Conservation (phyloP, 2,113 vertebrate genomes). For the Arvicanthis niloticus region DNA sequence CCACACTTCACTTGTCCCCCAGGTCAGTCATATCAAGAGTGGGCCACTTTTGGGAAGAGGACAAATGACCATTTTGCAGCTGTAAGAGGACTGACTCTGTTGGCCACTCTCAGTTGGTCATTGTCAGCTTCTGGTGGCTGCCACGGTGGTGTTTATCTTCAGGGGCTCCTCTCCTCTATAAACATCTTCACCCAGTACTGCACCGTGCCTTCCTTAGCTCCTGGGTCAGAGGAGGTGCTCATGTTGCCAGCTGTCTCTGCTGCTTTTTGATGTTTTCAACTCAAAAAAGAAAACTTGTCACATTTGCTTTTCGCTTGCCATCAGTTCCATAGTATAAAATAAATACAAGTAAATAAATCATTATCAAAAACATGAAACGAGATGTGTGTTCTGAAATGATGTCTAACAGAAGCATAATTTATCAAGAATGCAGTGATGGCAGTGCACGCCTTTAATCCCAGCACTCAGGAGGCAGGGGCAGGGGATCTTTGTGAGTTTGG, state of each 20-base stretch:
- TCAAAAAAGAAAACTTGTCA: neutral
- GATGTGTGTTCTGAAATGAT: neutral
- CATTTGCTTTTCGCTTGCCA: neutral
- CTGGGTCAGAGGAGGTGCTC: neutral
- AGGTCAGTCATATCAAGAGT: neutral
- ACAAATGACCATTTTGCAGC: neutral
- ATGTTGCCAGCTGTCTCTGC: neutral
- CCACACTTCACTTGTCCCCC: neutral
- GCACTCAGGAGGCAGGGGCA: neutral
- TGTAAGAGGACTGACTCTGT: neutral
- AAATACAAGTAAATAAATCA: neutral
- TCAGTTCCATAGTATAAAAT: neutral
- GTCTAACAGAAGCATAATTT: neutral
- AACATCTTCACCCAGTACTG: neutral
- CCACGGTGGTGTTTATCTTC: neutral
- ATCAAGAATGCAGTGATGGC: too few relatives aligned
- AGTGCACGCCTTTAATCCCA: neutral
- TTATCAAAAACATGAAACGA: neutral
- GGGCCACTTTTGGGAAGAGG: neutral
- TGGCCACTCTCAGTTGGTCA: neutral
- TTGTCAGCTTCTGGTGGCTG: neutral
- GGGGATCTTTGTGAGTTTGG: neutral
- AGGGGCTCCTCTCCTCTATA: neutral
- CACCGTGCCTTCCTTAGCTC: neutral
- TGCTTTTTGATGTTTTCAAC: neutral